These are phyloP conservation scores for Phortica okadai DNA, from an alignment of 2,888 invertebrate species.

Conservation along the genomic window DNA sequence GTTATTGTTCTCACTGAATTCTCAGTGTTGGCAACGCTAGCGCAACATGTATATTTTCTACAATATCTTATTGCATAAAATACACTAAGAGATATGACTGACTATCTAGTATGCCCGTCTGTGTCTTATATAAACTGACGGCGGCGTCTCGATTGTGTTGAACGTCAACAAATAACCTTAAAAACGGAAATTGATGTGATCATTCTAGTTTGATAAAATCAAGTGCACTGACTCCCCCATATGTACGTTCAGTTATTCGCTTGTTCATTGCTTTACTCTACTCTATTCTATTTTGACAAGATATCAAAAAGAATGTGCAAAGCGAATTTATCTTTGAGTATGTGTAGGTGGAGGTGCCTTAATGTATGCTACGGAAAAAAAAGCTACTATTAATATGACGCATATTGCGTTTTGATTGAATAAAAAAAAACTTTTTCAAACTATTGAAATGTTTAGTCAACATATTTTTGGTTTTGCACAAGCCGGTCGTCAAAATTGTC, in stretches of 20 bases:
- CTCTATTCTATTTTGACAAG: no score
- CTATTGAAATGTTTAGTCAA: conserved; percentile 26
- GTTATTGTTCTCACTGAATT: background rate
- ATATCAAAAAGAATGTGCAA: no score
- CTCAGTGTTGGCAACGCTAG: background rate
- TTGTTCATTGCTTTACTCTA: background rate
- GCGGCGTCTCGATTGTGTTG: conserved; percentile 34
- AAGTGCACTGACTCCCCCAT: conserved; percentile 31
- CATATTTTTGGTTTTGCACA: background rate
- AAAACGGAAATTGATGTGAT: conserved; percentile 44
- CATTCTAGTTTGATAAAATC: conserved; percentile 41
- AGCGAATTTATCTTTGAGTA: background rate
- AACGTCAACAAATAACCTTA: conserved; percentile 45
- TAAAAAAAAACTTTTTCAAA: conserved; percentile 12
- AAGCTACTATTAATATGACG: conserved; percentile 10
- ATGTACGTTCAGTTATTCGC: conserved; percentile 8
- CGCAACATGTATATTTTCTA: background rate
- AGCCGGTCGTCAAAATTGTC: background rate
- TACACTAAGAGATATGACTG: background rate
- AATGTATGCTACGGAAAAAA: conserved; percentile 6
- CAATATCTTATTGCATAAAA: background rate
- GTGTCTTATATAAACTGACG: background rate
- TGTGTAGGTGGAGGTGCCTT: background rate
- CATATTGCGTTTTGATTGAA: conserved; percentile 13
- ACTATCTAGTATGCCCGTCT: background rate